Conservation (phyloP, 2,797 vertebrate species). For the Brachymystax lenok region DNA sequence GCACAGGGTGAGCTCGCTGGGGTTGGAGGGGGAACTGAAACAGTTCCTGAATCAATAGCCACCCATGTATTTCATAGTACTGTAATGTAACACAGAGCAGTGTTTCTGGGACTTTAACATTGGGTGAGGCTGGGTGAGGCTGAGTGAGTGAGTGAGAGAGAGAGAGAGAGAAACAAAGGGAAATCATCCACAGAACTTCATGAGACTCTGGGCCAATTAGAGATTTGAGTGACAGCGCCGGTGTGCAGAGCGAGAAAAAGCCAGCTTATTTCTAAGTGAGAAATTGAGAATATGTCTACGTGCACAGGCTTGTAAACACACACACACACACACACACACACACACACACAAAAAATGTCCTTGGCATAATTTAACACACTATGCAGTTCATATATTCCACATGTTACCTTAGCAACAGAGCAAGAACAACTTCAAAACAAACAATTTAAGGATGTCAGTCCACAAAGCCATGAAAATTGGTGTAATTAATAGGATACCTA, state of each 20-base stretch:
- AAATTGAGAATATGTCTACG: slow-evolving; percentile 26
- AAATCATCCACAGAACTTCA: slow-evolving; percentile 44
- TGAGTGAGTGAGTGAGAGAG: slow-evolving; percentile 13
- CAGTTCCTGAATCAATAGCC: slow-evolving; percentile 64
- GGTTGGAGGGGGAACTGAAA: slow-evolving; percentile 52
- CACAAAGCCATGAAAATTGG: not conserved
- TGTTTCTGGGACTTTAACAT: slow-evolving; percentile 42
- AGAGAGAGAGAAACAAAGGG: slow-evolving; percentile 36
- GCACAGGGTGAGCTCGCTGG: slow-evolving; percentile 20
- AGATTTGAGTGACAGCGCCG: slow-evolving; percentile 65
- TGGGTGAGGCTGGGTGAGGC: slow-evolving; percentile 52
- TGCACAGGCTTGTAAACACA: not conserved
- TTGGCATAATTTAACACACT: slow-evolving; percentile 6
- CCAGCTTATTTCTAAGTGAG: slow-evolving; percentile 46
- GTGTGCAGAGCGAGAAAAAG: slow-evolving; percentile 37
- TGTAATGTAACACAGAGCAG: slow-evolving; percentile 59
- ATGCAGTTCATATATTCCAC: slow-evolving; percentile 54
- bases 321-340: not conserved
- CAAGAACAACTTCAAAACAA: slow-evolving; percentile 64
- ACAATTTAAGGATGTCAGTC: slow-evolving; percentile 37
- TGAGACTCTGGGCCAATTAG: slow-evolving; percentile 70
- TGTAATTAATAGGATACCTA: not conserved
- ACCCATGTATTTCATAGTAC: slow-evolving; percentile 61
- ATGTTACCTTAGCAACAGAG: slow-evolving; percentile 78
- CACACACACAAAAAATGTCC: too few species aligned